These are phyloP conservation scores for Lingula anatina DNA, from an alignment of 2,888 invertebrate genomes.

Conservation along the genomic window DNA sequence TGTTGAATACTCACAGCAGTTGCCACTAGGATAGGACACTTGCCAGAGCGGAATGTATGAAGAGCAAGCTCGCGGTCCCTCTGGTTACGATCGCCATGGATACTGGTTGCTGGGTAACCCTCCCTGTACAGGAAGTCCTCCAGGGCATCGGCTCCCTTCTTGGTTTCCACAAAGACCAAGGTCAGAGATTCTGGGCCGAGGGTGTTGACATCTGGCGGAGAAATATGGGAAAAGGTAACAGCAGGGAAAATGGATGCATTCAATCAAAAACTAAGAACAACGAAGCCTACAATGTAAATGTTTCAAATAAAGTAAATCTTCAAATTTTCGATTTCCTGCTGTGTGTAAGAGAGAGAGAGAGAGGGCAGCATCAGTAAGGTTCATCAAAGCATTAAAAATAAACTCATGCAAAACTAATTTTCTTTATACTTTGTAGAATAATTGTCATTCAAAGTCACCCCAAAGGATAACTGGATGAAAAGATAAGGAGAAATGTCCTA, in stretches of 20 bases:
- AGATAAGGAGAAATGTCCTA: slow-evolving; percentile 11
- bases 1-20: slow-evolving; percentile 87
- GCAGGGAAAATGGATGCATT: not conserved
- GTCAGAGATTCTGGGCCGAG: slow-evolving; percentile 62
- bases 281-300: not conserved
- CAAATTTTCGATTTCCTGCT: not conserved
- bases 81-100: slow-evolving; percentile 97
- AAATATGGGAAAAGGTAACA: slow-evolving; percentile 1
- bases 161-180: slow-evolving; percentile 97
- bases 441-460: too few species aligned
- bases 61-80: slow-evolving; percentile 96
- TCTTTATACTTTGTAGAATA: too few species aligned
- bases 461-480: too few species aligned
- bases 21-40: slow-evolving; percentile 89
- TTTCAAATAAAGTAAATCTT: not conserved
- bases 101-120: slow-evolving; percentile 95
- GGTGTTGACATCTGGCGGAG: too few species aligned
- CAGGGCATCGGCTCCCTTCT: slow-evolving; percentile 94
- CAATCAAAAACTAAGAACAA: not conserved
- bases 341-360: not conserved
- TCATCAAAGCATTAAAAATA: not conserved
- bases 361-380: not conserved
- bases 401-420: not conserved
- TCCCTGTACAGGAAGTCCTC: slow-evolving; percentile 87
- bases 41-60: slow-evolving; percentile 84